Conservation (phyloP, 2,797 vertebrate genomes). For the Gymnoscopelus microlampas region DNA sequence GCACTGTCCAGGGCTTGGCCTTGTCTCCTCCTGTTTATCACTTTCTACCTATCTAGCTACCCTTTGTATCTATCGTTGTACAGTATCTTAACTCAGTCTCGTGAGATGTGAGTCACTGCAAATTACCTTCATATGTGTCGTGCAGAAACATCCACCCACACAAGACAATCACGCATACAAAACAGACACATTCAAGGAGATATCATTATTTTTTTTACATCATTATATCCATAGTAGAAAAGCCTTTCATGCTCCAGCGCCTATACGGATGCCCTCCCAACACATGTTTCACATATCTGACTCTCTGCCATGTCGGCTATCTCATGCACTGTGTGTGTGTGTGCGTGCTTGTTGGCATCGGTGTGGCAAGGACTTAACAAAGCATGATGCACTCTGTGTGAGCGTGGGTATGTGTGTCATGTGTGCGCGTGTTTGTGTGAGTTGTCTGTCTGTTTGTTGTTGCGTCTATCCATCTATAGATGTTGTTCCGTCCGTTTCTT, state of each 20-base stretch:
- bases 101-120: slow-evolving; percentile 62
- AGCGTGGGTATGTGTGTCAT: neutral
- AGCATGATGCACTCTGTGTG: slow-evolving; percentile 30
- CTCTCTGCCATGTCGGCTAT: slow-evolving; percentile 21
- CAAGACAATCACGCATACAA: slow-evolving; percentile 9
- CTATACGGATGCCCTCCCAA: slow-evolving; percentile 39
- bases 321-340: slow-evolving; percentile 20
- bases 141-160: neutral
- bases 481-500: no score
- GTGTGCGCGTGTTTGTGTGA: no score
- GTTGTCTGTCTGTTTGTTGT: no score
- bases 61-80: no score
- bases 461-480: no score
- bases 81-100: slow-evolving; percentile 37
- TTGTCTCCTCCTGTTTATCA: neutral
- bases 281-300: slow-evolving; percentile 28
- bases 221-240: slow-evolving; percentile 68
- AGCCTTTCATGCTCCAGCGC: slow-evolving; percentile 74
- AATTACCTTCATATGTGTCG: slow-evolving; percentile 28
- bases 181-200: slow-evolving; percentile 17
- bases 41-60: neutral
- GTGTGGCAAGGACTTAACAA: slow-evolving; percentile 32
- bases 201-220: slow-evolving; percentile 55
- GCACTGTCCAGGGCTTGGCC: neutral
- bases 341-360: neutral